These are phyloP conservation scores for Ciconia boyciana DNA, from an alignment of 2,113 vertebrate species.

Conservation along the genomic window DNA sequence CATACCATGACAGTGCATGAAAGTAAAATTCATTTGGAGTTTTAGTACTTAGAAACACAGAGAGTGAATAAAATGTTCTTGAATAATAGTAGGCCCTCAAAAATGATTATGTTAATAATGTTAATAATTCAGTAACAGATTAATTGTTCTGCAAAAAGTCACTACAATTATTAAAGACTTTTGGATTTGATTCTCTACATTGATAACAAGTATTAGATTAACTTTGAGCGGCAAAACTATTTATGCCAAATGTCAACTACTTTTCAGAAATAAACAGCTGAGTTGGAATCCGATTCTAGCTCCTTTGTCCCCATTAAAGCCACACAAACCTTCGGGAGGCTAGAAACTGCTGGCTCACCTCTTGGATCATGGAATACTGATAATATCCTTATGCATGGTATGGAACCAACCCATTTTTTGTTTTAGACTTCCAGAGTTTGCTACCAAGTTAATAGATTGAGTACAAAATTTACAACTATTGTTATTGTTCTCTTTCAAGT, in stretches of 20 bases:
- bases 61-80: not conserved
- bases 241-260: not conserved
- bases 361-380: not conserved
- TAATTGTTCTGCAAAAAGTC: not conserved
- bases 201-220: not conserved
- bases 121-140: not conserved
- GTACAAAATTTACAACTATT: not conserved
- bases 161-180: not conserved
- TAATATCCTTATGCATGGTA: too few species aligned
- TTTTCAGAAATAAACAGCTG: not conserved
- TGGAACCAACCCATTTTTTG: not conserved
- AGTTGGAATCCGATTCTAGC: fast-evolving
- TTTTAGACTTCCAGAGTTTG: not conserved
- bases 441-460: not conserved
- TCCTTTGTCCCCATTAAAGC: not conserved
- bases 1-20: not conserved
- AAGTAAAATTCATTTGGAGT: not conserved
- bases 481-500: not conserved
- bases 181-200: not conserved
- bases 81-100: not conserved
- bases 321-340: not conserved
- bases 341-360: not conserved
- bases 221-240: not conserved
- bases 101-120: fast-evolving
- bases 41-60: not conserved